Base-by-base conservation (phyloP, 2,888 invertebrate species). In the Thelaira solivaga region DNA sequence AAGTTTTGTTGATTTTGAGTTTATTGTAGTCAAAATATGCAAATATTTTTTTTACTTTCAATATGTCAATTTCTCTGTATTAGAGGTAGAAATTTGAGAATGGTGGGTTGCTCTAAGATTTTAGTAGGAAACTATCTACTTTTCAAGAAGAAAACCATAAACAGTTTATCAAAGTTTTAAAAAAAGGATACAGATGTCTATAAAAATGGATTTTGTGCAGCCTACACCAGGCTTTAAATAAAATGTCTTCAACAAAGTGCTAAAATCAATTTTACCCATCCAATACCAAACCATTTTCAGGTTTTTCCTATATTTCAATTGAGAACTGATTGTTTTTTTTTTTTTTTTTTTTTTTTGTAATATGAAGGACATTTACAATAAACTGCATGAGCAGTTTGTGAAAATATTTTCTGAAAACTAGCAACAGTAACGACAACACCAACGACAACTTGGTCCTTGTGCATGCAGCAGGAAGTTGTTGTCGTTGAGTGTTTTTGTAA, bases 241-340 rank as follows among this genome's bases (percentile, higher is more conserved):
- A n/a, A n/a, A n/a, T n/a, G n/a, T n/a, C n/a, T n/a, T n/a, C n/a
- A 18, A 4, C 6, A 18, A 20, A 26, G 18, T 2, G 16, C 1
- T 11, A 5, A 2, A 13, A 22, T 1, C 2, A 29, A 26, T 18
- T 1, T n/a, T 11, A 1, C n/a, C 29, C 43, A 61, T 43, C 59
- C 10, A 61, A 61, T 45, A 29, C 7, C 18, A 11, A 18, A 0
- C 39, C 26, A 13, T 11, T 29, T 47, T 0, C 8, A 34, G 24
- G 55, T 64, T 39, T 65, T 18, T 34, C n/a, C 34, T 45, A 16
- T n/a, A 43, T 55, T 18, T 29, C 59, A 41, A 59, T 49, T 49
- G 57, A 47, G 47, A 65, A 67, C 22, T 53, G 67, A 55, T 65
- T 65, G 67, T 45, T 67, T 67, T 68, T 20, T 7, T 13, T 18